Evolutionary conservation across 2,888 invertebrate species (phyloP).

Genomic region (Macrosiphum euphorbiae): DNA sequence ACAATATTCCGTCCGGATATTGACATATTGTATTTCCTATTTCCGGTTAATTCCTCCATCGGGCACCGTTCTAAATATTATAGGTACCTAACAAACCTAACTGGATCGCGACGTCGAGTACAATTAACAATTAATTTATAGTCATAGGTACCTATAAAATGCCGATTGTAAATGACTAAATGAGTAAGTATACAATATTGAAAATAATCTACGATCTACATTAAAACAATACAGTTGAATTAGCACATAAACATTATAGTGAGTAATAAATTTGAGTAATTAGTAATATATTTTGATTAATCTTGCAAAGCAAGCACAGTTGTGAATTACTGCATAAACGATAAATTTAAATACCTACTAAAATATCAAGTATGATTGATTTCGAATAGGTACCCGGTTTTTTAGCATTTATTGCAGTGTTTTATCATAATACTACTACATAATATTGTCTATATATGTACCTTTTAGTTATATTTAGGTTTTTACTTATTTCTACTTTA

Average conservation of each 20-base stretch:
- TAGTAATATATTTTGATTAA: background rate
- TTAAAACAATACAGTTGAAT: background rate
- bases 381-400: background rate
- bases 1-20: background rate
- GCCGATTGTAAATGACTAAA: background rate
- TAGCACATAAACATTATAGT: background rate
- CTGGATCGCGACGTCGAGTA: background rate
- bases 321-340: background rate
- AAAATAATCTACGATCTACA: background rate
- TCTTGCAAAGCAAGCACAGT: background rate
- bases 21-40: too few species aligned
- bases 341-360: background rate
- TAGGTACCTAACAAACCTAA: background rate
- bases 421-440: background rate
- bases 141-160: background rate
- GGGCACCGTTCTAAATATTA: background rate
- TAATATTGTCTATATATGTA: too few species aligned
- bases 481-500: background rate
- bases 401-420: background rate
- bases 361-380: background rate
- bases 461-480: too few species aligned
- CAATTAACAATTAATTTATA: background rate
- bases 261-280: background rate
- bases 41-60: background rate
- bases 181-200: background rate